Evolutionary conservation across 2,113 vertebrate genomes (phyloP).

Genomic region (cat (Felis catus)): DNA sequence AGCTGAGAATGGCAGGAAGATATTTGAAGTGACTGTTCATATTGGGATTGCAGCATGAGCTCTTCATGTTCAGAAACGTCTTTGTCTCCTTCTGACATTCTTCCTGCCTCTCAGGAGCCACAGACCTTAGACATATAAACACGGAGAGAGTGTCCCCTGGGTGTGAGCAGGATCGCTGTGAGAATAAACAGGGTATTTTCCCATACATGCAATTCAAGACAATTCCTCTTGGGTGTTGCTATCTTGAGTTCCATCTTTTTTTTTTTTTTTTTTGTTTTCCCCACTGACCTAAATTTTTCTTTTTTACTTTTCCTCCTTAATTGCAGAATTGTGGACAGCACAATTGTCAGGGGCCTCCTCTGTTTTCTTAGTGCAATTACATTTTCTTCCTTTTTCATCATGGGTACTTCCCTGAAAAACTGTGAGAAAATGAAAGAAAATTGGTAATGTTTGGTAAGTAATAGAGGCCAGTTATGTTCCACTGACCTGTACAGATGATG

Average conservation of each 20-base stretch:
- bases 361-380: neutral
- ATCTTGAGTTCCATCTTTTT: neutral
- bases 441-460: neutral
- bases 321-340: neutral
- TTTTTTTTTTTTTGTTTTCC: too few relatives aligned
- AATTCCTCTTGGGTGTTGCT: neutral
- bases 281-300: too few relatives aligned
- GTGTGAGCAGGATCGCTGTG: neutral
- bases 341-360: neutral
- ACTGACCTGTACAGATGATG: neutral
- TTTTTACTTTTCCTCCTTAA: neutral
- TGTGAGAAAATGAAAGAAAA: neutral
- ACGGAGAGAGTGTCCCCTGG: neutral
- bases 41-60: neutral
- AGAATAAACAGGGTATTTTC: neutral
- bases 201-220: accelerated
- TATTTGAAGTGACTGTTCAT: neutral
- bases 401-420: neutral
- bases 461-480: neutral
- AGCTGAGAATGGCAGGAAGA: neutral
- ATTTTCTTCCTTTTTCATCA: neutral
- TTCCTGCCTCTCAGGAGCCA: neutral
- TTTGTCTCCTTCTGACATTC: neutral
- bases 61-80: neutral
- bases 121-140: neutral